Evolutionary conservation across 2,888 invertebrate species (phyloP).

Genomic region (Lasioglossum oenotherae): DNA sequence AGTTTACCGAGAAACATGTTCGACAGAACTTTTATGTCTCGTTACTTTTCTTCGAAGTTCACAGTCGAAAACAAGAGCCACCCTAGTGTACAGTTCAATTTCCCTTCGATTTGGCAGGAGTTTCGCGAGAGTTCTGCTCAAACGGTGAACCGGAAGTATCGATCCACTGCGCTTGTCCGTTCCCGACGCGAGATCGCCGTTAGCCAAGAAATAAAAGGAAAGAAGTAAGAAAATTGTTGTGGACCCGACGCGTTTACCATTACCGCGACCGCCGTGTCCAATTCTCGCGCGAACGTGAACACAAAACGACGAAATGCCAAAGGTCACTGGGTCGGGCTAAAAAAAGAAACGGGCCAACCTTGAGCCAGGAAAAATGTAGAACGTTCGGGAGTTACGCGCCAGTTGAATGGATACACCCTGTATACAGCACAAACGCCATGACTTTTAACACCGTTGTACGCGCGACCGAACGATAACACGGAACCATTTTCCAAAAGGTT

Average conservation of each 20-base stretch:
- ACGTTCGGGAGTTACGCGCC: neutral
- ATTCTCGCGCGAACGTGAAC: slow-evolving; percentile 12
- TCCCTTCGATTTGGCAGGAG: neutral
- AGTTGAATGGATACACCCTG: neutral
- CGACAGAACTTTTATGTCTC: no score
- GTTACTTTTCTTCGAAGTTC: no score
- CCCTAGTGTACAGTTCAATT: neutral
- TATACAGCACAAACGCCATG: neutral
- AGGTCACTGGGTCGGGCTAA: slow-evolving; percentile 39
- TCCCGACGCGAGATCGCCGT: neutral
- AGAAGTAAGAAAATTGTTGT: neutral
- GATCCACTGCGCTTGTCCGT: neutral
- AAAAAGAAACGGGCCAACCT: slow-evolving; percentile 35
- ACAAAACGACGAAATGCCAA: slow-evolving; percentile 50
- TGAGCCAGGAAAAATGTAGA: slow-evolving; percentile 25
- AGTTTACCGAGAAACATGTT: no score
- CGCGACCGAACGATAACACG: neutral
- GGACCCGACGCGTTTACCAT: neutral
- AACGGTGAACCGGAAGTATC: neutral
- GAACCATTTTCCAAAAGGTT: neutral
- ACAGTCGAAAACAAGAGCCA: no score
- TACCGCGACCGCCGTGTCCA: neutral
- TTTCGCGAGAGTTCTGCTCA: neutral
- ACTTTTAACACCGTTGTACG: neutral
- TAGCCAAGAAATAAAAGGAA: neutral